A percentile compares a stretch with the other conserved stretches of the same genome.
phyloP scores from a whole-genome alignment of 2,113 vertebrate species.

The Ophiodon elongatus region DNA sequence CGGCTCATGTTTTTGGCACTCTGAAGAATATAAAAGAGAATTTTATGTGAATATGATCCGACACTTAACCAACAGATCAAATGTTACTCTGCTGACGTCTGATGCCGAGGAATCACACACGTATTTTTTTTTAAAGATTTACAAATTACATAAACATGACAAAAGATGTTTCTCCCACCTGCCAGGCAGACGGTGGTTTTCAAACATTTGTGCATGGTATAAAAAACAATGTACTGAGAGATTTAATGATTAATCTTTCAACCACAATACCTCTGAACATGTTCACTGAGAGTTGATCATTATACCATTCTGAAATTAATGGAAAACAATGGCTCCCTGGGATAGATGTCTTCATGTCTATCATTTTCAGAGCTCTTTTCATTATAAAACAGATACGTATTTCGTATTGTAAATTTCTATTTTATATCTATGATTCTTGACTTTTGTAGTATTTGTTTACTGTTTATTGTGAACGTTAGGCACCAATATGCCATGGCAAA shows the following conservation, averaged over 20 bases:
- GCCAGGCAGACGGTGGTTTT: not conserved
- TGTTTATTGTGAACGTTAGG: not conserved
- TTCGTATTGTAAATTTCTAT: not conserved
- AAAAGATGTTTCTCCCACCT: not conserved
- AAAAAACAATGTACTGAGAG: not conserved
- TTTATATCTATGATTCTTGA: not conserved
- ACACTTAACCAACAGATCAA: not conserved
- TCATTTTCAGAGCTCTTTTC: not conserved
- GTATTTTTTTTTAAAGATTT: not conserved
- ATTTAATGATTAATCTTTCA: not conserved
- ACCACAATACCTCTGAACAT: not conserved
- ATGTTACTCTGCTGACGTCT: not conserved
- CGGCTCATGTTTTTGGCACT: slow-evolving; percentile 1
- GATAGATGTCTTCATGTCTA: no score
- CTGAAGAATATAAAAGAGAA: slow-evolving; percentile 41
- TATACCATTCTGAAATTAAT: not conserved
- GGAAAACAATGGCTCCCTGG: not conserved
- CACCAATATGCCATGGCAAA: not conserved
- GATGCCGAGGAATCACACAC: not conserved
- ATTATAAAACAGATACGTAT: not conserved
- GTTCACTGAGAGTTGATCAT: not conserved
- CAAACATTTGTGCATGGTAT: not conserved
- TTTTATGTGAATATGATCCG: not conserved
- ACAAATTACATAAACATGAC: not conserved
- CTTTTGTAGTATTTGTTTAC: not conserved